A percentile compares a stretch with the other conserved stretches of the same genome.
These are phyloP conservation scores for Drosophila putrida DNA, from an alignment of 2,888 invertebrate species.

Conservation along the genomic window DNA sequence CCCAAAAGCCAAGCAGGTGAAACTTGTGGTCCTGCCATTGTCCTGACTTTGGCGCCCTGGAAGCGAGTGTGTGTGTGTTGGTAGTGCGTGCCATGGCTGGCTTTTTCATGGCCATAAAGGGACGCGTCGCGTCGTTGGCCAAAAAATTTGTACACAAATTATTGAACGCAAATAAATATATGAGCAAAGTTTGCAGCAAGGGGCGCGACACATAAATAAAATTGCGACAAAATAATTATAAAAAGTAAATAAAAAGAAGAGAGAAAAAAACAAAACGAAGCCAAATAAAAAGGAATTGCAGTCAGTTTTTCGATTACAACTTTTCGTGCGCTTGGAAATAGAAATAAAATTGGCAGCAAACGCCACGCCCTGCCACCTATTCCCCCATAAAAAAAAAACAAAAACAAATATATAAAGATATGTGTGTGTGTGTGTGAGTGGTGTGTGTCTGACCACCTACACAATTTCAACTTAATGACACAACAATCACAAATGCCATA, in stretches of 20 bases:
- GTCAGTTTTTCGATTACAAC: slow-evolving; percentile 78
- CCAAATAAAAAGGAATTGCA: slow-evolving; percentile 27
- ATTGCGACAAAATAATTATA: slow-evolving; percentile 75
- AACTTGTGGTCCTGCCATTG: slow-evolving; percentile 39
- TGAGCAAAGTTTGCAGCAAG: slow-evolving; percentile 43
- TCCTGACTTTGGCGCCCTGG: slow-evolving; percentile 28
- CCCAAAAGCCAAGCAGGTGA: slow-evolving; percentile 55
- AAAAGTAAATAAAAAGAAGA: slow-evolving; percentile 32
- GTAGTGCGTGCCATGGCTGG: slow-evolving; percentile 45
- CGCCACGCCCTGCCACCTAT: slow-evolving; percentile 51
- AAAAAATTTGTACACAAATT: slow-evolving; percentile 75
- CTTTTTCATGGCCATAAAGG: slow-evolving; percentile 78
- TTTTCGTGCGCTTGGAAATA: slow-evolving; percentile 58
- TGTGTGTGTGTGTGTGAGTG: slow-evolving; percentile 20
- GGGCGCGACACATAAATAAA: slow-evolving; percentile 65
- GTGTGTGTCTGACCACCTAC: slow-evolving; percentile 68
- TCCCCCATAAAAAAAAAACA: neutral
- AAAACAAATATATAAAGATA: slow-evolving; percentile 10
- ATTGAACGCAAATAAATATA: slow-evolving; percentile 73
- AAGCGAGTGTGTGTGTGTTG: slow-evolving; percentile 27
- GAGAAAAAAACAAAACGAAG: slow-evolving; percentile 10
- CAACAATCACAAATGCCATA: slow-evolving; percentile 81
- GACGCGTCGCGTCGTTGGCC: slow-evolving; percentile 44
- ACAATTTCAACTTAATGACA: slow-evolving; percentile 82
- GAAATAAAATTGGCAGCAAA: slow-evolving; percentile 70